Evolutionary conservation across 2,888 invertebrate species (phyloP).

Genomic region (Leucophenga montana): DNA sequence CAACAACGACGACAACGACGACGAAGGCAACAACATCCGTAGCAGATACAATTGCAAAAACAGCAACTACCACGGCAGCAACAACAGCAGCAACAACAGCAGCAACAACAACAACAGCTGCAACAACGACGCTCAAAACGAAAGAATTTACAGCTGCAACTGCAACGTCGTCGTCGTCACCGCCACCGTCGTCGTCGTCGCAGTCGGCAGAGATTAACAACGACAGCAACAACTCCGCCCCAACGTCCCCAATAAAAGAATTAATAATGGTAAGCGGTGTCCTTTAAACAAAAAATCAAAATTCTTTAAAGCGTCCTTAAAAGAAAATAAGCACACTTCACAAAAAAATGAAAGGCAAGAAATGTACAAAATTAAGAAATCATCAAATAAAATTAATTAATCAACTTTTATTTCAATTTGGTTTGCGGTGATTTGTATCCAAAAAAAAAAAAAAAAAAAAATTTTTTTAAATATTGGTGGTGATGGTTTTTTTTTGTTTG

Average conservation of each 20-base stretch:
- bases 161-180: conserved; percentile 52
- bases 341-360: background rate
- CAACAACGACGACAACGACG: conserved; percentile 53
- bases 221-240: conserved; percentile 30
- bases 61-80: conserved; percentile 42
- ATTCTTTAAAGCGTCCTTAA: conserved; percentile 42
- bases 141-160: conserved; percentile 57
- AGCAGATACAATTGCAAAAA: conserved; percentile 45
- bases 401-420: background rate
- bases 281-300: conserved; percentile 36
- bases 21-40: conserved; percentile 39
- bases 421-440: conserved; percentile 4
- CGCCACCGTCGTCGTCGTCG: background rate
- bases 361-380: background rate
- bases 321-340: background rate
- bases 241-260: conserved; percentile 59
- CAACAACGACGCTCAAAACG: conserved; percentile 54
- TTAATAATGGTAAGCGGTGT: conserved; percentile 70
- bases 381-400: background rate
- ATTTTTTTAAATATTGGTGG: conserved; percentile 3
- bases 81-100: conserved; percentile 38
- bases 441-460: conserved; percentile 11
- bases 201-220: background rate
- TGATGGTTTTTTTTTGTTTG: conserved; percentile 8
- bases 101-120: conserved; percentile 43